Evolutionary conservation across 64 coral and sea anemone species (phyloP), one percentile per base, ranked within the genome.

Genomic region (Catalaphyllia jardinei): DNA sequence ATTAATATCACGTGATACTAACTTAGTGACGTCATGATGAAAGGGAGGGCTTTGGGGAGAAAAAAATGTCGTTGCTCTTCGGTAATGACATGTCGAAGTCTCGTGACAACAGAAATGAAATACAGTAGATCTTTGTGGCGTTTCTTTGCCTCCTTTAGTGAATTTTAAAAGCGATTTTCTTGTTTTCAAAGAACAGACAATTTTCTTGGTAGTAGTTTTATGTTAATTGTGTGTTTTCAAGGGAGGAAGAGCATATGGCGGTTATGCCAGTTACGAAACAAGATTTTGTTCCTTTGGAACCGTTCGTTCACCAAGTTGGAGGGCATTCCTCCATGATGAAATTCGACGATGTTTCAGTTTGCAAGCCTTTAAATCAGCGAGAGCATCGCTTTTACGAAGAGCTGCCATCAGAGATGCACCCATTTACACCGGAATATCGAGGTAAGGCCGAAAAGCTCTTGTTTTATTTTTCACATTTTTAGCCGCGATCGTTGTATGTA

Each of bases 221-320:
- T 85, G 9, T 4, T 71, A 35, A 67, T 14, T 71, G 15, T 79
- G 20, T 55, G 0, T 57, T 55, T 59, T 57, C 25, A 29, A 17
- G 35, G 50, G 38, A 85, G 20, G 39, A 31, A 27, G 42, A 71
- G 65, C 65, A 28, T 64, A 85, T 85, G 81, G 81, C 81, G 81
- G 81, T 85, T 46, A 85, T 85, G 81, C 81, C 81, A 3, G 81
- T 67, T 35, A 20, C 62, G 30, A 85, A 85, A 85, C 27, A 30
- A 49, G 75, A 92, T 92, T 92, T 94, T 67, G 64, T 91, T 22
- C 89, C 88, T 9, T 72, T 99, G 84, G 97, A 95, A 60, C 97
- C 97, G 22, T 99, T 99, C 28, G 90, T 95, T 78, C 97, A 99
- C 78, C 97, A 99, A 95, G 97, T 99, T 14, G 92, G 94, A 39